Percentiles rank a stretch among this genome's conserved stretches.
Evolutionary conservation across 2,797 vertebrate genomes (phyloP).

Genomic region (Cyprinella venusta): DNA sequence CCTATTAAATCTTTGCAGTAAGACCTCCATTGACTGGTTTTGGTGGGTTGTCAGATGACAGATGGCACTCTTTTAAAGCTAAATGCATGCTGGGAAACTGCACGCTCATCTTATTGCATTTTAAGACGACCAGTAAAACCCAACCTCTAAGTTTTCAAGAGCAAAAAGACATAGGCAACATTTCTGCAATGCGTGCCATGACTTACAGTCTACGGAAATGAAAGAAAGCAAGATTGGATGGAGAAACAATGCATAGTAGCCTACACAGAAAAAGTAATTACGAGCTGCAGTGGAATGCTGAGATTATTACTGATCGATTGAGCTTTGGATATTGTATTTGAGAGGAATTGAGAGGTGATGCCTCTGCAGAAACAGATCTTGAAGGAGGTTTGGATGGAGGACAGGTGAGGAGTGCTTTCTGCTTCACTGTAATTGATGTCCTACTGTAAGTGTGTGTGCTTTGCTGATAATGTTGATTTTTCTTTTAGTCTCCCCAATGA

Average conservation of each 20-base stretch:
- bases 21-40: slow-evolving; percentile 1
- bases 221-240: neutral
- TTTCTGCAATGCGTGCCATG: neutral
- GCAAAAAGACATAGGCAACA: neutral
- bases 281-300: neutral
- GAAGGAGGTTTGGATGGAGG: slow-evolving; percentile 54
- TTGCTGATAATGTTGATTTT: slow-evolving; percentile 19
- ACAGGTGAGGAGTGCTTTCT: slow-evolving; percentile 39
- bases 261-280: too few species aligned
- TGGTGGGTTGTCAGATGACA: slow-evolving; percentile 10
- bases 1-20: slow-evolving; percentile 39
- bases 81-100: slow-evolving; percentile 30
- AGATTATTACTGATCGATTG: neutral
- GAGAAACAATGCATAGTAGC: neutral
- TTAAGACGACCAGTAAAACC: slow-evolving; percentile 15
- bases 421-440: neutral
- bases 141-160: neutral
- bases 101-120: slow-evolving; percentile 10
- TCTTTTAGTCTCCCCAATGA: slow-evolving; percentile 11
- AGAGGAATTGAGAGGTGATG: slow-evolving; percentile 25
- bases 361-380: slow-evolving; percentile 56
- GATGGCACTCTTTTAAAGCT: slow-evolving; percentile 10
- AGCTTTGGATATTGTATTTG: neutral
- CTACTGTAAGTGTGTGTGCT: neutral
- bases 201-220: neutral